A percentile compares a stretch with the other conserved stretches of the same genome.
These are phyloP conservation scores for Morbakka virulenta DNA, from an alignment of 30 jellyfish, hydroid and myxozoan genomes.

Conservation along the genomic window DNA sequence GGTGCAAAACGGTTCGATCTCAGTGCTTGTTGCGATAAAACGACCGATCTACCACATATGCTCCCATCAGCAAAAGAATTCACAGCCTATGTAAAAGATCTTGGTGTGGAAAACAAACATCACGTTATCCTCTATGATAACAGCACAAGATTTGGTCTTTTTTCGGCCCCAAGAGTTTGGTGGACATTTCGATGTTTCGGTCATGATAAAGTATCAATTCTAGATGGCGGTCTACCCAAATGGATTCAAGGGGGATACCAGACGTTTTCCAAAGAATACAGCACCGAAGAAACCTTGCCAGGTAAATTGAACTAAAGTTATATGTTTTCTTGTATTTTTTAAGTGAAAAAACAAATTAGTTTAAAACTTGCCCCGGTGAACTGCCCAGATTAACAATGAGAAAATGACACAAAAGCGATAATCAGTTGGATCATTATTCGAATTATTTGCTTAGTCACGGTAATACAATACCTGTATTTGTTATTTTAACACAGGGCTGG, in stretches of 20 bases:
- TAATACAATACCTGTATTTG: no score
- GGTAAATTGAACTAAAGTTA: no score
- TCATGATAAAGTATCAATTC: slow-evolving; percentile 68
- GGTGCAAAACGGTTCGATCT: slow-evolving; percentile 66
- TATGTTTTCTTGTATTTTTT: no score
- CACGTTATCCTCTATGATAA: slow-evolving; percentile 80
- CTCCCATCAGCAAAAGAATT: slow-evolving; percentile 57
- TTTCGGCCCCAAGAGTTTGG: slow-evolving; percentile 91
- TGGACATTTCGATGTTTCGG: slow-evolving; percentile 87
- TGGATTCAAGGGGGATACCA: slow-evolving; percentile 64
- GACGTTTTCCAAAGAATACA: slow-evolving; percentile 36
- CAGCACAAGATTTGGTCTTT: slow-evolving; percentile 53
- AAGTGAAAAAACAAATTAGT: not conserved
- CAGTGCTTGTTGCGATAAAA: slow-evolving; percentile 74
- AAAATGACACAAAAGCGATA: not conserved
- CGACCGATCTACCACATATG: slow-evolving; percentile 64
- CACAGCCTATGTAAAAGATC: slow-evolving; percentile 41
- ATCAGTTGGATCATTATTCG: no score
- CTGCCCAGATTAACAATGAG: slow-evolving; percentile 5
- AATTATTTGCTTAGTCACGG: no score
- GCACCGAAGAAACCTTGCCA: slow-evolving; percentile 45
- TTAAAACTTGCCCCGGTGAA: not conserved
- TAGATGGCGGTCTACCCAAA: slow-evolving; percentile 87
- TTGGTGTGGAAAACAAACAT: slow-evolving; percentile 61
- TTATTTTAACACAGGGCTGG: no score